These are phyloP conservation scores for Drosophila saltans DNA, from an alignment of 1,140 invertebrate genomes.

Conservation along the genomic window DNA sequence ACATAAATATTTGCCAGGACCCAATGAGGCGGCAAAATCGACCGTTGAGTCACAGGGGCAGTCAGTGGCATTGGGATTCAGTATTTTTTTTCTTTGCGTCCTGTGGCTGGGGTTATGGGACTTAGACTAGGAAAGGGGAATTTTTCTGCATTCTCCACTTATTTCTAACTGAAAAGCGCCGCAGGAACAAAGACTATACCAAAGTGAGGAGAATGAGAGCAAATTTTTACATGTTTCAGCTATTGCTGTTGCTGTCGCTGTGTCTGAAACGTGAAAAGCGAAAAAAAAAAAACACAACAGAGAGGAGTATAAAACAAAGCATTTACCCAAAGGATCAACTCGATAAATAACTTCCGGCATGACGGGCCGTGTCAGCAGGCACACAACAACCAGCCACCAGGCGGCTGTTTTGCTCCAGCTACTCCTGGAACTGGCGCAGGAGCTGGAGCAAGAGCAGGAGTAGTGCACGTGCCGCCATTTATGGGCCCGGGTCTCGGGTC, in stretches of 20 bases:
- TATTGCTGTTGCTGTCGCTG: neutral
- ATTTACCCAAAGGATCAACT: conserved; percentile 81
- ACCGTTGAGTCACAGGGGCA: conserved; percentile 22
- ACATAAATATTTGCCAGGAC: conserved; percentile 43
- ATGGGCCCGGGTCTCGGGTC: conserved; percentile 13
- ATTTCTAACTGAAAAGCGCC: conserved; percentile 51
- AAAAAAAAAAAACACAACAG: conserved; percentile 29
- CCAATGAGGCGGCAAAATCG: conserved; percentile 40
- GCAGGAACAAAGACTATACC: conserved; percentile 39
- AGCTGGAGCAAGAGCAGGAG: neutral
- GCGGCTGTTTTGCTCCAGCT: conserved; percentile 47
- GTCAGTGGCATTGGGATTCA: neutral
- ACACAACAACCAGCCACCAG: conserved; percentile 56
- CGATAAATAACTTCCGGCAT: conserved; percentile 78
- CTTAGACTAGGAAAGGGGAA: conserved; percentile 19
- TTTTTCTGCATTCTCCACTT: conserved; percentile 15
- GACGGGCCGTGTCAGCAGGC: conserved; percentile 66
- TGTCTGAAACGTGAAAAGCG: conserved; percentile 35
- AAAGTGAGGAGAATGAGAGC: conserved; percentile 19
- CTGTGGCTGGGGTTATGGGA: conserved; percentile 7
- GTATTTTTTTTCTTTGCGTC: neutral
- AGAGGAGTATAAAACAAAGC: conserved; percentile 61
- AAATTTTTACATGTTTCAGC: conserved; percentile 34
- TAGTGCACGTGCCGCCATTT: conserved; percentile 25
- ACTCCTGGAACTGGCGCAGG: conserved; percentile 44